A percentile compares a stretch with the other conserved stretches of the same genome.
phyloP scores from a whole-genome alignment of 2,797 vertebrate genomes.

The Gila robusta region DNA sequence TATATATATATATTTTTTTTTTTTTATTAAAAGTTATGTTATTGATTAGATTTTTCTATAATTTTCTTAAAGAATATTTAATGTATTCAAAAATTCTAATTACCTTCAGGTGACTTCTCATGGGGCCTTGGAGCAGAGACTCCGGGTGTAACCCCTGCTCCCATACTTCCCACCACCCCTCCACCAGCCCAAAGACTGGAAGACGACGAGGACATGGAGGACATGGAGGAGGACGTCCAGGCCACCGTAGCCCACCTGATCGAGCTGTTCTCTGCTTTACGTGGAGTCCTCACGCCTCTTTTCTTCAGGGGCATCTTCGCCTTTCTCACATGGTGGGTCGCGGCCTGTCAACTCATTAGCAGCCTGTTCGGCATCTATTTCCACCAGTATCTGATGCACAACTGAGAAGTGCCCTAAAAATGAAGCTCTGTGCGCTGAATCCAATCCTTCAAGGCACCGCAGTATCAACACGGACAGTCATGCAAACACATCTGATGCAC shows the following conservation, averaged over 20 bases:
- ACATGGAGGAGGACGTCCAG: constrained; percentile 82
- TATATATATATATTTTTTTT: too few relatives aligned
- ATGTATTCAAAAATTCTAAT: background rate
- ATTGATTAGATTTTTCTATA: too few relatives aligned
- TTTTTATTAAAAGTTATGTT: too few relatives aligned
- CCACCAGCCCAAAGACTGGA: constrained; percentile 49
- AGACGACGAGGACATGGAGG: constrained; percentile 80
- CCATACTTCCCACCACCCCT: constrained; percentile 64
- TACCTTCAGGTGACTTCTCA: constrained; percentile 85
- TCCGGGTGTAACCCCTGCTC: constrained; percentile 72
- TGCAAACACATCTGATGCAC: background rate
- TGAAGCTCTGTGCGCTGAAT: background rate
- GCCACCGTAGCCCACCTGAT: constrained; percentile 83
- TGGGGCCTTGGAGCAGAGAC: constrained; percentile 81
- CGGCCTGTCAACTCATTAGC: constrained; percentile 90
- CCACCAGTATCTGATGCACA: constrained; percentile 90
- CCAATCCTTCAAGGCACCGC: constrained; percentile 2
- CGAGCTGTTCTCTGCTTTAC: constrained; percentile 76
- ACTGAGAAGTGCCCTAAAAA: constrained; percentile 70
- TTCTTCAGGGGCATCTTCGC: constrained; percentile 89
- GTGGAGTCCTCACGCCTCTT: constrained; percentile 82
- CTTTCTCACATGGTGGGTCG: constrained; percentile 96
- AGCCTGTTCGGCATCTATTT: constrained; percentile 95
- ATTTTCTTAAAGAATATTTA: too few relatives aligned
- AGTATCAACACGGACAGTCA: background rate